Percentiles rank a stretch among this genome's conserved stretches.
These are phyloP conservation scores for Mionectes olivaceus DNA, from an alignment of 2,797 vertebrate genomes.

Conservation along the genomic window DNA sequence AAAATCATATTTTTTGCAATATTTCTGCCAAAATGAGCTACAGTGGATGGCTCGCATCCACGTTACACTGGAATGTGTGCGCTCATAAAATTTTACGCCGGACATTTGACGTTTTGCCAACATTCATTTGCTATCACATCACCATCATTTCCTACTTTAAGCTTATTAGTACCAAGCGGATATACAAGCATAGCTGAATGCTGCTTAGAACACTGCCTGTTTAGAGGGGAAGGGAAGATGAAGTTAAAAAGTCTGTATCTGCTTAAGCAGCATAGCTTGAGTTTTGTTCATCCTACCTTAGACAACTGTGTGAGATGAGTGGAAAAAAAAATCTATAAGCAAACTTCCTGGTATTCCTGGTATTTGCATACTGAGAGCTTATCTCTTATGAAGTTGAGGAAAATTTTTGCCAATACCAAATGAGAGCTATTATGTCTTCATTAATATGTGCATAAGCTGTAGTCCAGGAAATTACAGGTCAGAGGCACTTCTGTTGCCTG, in stretches of 20 bases:
- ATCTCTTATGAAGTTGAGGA: background rate
- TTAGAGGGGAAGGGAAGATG: constrained; percentile 6
- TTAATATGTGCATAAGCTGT: background rate
- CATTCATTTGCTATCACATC: constrained; percentile 84
- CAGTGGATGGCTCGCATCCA: constrained; percentile 76
- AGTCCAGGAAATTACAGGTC: background rate
- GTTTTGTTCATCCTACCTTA: background rate
- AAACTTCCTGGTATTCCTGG: background rate
- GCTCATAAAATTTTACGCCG: constrained; percentile 83
- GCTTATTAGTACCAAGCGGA: constrained; percentile 61
- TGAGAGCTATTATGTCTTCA: background rate
- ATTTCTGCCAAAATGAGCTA: constrained; percentile 77
- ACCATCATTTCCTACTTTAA: constrained; percentile 77
- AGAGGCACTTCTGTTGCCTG: background rate
- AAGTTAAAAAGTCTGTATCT: background rate
- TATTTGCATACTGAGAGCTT: background rate
- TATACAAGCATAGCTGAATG: constrained; percentile 44
- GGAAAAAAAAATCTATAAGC: background rate
- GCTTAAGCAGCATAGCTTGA: background rate
- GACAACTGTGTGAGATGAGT: background rate
- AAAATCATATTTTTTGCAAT: constrained; percentile 78
- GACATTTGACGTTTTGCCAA: constrained; percentile 84
- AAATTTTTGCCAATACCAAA: background rate
- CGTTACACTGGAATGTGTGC: constrained; percentile 74
- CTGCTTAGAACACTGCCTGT: constrained; percentile 31